Percentiles rank a stretch among this genome's conserved stretches.
phyloP scores from a whole-genome alignment of 2,113 vertebrate species.

The Ailuropoda melanoleuca region DNA sequence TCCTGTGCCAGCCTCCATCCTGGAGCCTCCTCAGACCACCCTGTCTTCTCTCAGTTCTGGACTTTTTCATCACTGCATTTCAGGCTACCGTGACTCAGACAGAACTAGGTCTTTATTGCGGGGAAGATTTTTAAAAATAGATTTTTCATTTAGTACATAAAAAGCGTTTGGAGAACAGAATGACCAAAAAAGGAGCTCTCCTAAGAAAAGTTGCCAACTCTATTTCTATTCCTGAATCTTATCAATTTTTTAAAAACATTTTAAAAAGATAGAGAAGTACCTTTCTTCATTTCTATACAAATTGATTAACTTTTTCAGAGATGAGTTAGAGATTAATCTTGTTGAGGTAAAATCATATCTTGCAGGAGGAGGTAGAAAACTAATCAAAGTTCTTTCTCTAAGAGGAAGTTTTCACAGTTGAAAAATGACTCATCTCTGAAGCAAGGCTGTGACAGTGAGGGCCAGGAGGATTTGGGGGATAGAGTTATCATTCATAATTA shows the following conservation, averaged over 20 bases:
- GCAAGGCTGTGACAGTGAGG: background rate
- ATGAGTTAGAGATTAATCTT: conserved; percentile 54
- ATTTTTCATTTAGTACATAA: background rate
- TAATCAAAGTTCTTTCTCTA: conserved; percentile 49
- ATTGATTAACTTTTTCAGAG: conserved; percentile 2
- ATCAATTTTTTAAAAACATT: conserved; percentile 41
- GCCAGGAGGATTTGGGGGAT: background rate
- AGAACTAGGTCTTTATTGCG: background rate
- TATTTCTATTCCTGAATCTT: conserved; percentile 46
- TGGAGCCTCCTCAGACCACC: no score
- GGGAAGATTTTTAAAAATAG: background rate
- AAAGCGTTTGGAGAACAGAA: conserved; percentile 7
- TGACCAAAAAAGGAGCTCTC: background rate
- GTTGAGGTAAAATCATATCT: conserved; percentile 48
- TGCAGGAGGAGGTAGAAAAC: conserved; percentile 13
- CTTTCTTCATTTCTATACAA: conserved; percentile 50
- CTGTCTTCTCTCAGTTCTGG: background rate
- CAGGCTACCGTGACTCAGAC: background rate
- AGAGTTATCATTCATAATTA: conserved; percentile 43
- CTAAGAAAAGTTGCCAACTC: background rate
- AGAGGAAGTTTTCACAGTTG: conserved; percentile 51
- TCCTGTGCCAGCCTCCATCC: background rate
- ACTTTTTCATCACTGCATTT: background rate
- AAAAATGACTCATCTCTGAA: conserved; percentile 51
- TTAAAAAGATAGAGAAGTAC: conserved; percentile 18